Conservation (phyloP, 35 echinoderm and acorn worm genomes). For the Amphiura filiformis region DNA sequence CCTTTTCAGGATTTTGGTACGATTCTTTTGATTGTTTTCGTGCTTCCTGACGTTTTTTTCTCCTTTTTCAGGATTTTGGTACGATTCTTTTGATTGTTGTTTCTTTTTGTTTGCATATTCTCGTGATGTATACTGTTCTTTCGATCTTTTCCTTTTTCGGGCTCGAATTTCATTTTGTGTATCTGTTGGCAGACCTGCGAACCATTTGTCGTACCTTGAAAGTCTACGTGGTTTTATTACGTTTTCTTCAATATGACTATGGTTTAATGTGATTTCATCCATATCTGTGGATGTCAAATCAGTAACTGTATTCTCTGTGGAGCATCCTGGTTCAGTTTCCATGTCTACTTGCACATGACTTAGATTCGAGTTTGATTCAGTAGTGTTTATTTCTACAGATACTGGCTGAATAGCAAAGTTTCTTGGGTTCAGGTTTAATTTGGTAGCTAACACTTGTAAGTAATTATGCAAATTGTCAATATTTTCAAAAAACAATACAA, state of each 20-base stretch:
- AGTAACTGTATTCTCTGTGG: too few species aligned
- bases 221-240: background rate
- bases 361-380: background rate
- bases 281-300: background rate
- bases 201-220: background rate
- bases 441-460: background rate
- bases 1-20: background rate
- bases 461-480: background rate
- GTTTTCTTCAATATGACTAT: background rate
- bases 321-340: too few species aligned
- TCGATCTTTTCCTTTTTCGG: background rate
- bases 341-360: background rate
- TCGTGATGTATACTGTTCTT: background rate
- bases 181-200: background rate
- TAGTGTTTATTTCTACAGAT: background rate
- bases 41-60: background rate
- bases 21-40: background rate
- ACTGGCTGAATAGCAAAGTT: background rate
- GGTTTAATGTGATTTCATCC: background rate
- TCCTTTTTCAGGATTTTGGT: background rate
- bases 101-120: background rate
- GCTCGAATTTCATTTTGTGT: background rate
- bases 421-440: background rate
- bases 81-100: background rate
- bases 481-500: background rate